Evolutionary conservation across 2,888 invertebrate genomes (phyloP).

Genomic region (Macrosoma leucophasiata): DNA sequence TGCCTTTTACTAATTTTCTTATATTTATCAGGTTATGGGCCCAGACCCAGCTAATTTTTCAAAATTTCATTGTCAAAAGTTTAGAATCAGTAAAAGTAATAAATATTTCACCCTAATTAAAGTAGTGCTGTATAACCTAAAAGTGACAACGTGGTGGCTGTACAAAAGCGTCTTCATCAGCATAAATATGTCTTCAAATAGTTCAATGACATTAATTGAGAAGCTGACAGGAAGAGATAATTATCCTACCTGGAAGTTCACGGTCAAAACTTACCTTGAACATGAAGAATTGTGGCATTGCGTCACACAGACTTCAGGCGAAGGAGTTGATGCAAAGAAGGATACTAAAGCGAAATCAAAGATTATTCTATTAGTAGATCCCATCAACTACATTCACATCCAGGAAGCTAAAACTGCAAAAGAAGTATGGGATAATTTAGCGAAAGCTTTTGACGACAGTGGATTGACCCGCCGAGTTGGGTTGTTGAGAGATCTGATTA

Average conservation of each 20-base stretch:
- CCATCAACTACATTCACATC: slow-evolving; percentile 22
- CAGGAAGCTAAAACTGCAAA: slow-evolving; percentile 19
- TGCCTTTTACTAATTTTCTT: no score
- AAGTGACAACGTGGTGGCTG: no score
- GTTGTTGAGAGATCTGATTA: slow-evolving; percentile 23
- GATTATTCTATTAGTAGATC: slow-evolving; percentile 20
- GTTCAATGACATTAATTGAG: slow-evolving; percentile 18
- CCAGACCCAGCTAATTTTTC: no score
- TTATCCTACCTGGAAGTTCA: slow-evolving; percentile 25
- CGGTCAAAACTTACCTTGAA: no score
- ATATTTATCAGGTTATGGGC: no score
- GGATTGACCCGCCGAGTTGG: slow-evolving; percentile 21
- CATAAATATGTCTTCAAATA: slow-evolving; percentile 4
- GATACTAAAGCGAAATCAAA: slow-evolving; percentile 19
- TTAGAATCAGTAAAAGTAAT: no score
- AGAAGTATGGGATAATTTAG: slow-evolving; percentile 20
- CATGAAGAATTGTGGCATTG: slow-evolving; percentile 26
- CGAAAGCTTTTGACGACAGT: slow-evolving; percentile 24
- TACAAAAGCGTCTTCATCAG: no score
- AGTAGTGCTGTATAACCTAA: no score
- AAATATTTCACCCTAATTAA: no score
- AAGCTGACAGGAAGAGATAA: slow-evolving; percentile 23
- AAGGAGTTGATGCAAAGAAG: slow-evolving; percentile 6
- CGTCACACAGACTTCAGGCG: not conserved
- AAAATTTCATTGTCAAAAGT: no score